These are phyloP conservation scores for Piprites chloris DNA, from an alignment of 2,113 vertebrate genomes.

Conservation along the genomic window DNA sequence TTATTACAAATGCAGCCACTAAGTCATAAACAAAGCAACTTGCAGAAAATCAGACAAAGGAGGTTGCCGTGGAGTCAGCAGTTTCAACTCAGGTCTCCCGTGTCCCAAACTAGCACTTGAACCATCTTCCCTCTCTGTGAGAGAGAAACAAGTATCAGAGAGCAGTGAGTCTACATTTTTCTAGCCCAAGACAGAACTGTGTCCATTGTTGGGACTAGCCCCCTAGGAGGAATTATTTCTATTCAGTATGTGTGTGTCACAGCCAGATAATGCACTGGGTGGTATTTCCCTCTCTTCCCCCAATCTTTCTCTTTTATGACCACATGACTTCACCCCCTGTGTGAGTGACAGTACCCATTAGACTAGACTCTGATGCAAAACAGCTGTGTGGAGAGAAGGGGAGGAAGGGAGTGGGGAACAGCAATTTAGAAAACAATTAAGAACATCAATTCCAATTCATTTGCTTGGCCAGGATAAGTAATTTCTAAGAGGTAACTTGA, in stretches of 20 bases:
- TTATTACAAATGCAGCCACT: background rate
- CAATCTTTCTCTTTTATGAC: constrained; percentile 71
- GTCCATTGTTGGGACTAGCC: constrained; percentile 58
- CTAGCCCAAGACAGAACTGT: constrained; percentile 32
- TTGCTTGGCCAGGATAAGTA: constrained; percentile 74
- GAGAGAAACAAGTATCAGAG: constrained; percentile 3
- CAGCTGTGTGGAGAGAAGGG: constrained; percentile 70
- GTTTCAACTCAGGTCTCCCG: constrained; percentile 34
- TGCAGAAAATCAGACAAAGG: constrained; percentile 28
- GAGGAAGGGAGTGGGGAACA: constrained; percentile 68
- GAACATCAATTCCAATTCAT: constrained; percentile 80
- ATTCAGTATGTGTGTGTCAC: constrained; percentile 71
- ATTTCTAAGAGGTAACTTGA: constrained; percentile 76
- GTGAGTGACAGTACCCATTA: constrained; percentile 77
- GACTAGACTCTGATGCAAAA: constrained; percentile 74
- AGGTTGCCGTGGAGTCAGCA: constrained; percentile 23
- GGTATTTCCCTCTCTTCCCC: constrained; percentile 68
- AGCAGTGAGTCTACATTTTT: constrained; percentile 26
- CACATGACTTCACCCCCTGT: constrained; percentile 78
- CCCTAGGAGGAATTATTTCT: constrained; percentile 67
- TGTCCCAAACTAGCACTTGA: constrained; percentile 19
- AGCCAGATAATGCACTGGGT: constrained; percentile 70
- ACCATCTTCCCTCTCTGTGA: constrained; percentile 25
- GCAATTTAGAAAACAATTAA: constrained; percentile 86
- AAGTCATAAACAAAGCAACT: constrained; percentile 41